Conservation (phyloP, 2,797 vertebrate genomes). For the Acanthurus lineatus region DNA sequence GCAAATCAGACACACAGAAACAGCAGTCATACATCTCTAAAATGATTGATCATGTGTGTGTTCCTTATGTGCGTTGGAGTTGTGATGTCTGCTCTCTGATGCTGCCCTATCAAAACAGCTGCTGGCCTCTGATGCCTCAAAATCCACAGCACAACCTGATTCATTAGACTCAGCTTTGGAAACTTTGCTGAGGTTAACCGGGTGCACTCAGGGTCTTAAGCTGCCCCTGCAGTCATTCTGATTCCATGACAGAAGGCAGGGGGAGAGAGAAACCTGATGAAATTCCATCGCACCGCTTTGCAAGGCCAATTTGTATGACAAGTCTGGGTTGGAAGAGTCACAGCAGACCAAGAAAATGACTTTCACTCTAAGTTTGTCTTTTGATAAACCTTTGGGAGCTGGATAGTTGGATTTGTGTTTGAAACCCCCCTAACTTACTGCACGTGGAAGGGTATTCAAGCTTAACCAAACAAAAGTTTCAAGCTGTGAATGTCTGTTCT, state of each 20-base stretch:
- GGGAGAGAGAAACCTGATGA: constrained; percentile 41
- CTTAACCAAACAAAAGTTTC: background rate
- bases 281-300: constrained; percentile 43
- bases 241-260: constrained; percentile 17
- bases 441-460: background rate
- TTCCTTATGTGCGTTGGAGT: constrained; percentile 1
- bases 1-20: constrained; percentile 34
- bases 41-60: constrained; percentile 47
- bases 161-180: constrained; percentile 42
- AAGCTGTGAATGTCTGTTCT: background rate
- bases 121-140: constrained; percentile 37
- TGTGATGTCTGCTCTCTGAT: constrained; percentile 23
- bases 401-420: background rate
- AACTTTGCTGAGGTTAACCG: constrained; percentile 32
- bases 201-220: constrained; percentile 36
- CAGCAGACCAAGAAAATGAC: constrained; percentile 32
- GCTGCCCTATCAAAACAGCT: constrained; percentile 44
- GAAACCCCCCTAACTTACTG: background rate
- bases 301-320: constrained; percentile 39
- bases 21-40: constrained; percentile 19
- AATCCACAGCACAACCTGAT: constrained; percentile 28
- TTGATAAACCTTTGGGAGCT: background rate
- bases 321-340: constrained; percentile 20
- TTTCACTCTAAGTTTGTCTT: constrained; percentile 33
- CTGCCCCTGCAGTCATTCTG: constrained; percentile 31